phyloP scores from a whole-genome alignment of 2,113 vertebrate genomes.

The Ariopsis seemanni region DNA sequence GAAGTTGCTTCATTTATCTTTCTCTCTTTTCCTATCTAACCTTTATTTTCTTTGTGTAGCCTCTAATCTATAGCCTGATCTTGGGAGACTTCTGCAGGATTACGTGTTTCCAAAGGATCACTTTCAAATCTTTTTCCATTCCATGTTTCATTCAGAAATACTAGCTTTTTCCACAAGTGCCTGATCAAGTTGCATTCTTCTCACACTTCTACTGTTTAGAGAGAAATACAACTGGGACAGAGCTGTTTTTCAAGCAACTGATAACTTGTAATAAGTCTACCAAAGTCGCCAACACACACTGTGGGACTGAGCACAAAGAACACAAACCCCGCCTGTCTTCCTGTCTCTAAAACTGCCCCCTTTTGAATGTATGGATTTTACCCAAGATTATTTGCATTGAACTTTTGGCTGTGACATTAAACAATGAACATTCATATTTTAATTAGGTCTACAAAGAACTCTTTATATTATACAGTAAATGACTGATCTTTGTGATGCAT shows the following conservation, averaged over 20 bases:
- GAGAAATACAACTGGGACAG: neutral
- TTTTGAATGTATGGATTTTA: slow-evolving; percentile 14
- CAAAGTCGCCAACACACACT: neutral
- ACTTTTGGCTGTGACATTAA: slow-evolving; percentile 15
- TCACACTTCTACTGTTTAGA: neutral
- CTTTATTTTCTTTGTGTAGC: neutral
- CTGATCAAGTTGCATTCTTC: neutral
- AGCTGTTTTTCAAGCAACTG: neutral
- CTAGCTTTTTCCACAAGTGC: neutral
- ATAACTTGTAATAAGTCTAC: slow-evolving; percentile 20
- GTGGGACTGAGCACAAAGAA: slow-evolving; percentile 1
- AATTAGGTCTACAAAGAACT: slow-evolving; percentile 9
- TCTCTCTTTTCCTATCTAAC: neutral
- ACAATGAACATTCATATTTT: slow-evolving; percentile 3
- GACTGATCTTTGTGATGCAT: slow-evolving; percentile 14
- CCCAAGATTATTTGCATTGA: neutral
- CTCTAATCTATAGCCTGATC: slow-evolving; percentile 15
- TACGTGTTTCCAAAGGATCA: slow-evolving; percentile 25
- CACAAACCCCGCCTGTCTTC: neutral
- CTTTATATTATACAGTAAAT: slow-evolving; percentile 35
- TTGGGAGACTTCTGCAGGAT: slow-evolving; percentile 17
- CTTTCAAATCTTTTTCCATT: slow-evolving; percentile 24
- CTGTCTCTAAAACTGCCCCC: neutral
- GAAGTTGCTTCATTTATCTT: slow-evolving; percentile 1
- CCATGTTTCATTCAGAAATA: slow-evolving; percentile 3